These are phyloP conservation scores for Escarpia spicata DNA, from an alignment of 2,888 invertebrate genomes.

Conservation along the genomic window DNA sequence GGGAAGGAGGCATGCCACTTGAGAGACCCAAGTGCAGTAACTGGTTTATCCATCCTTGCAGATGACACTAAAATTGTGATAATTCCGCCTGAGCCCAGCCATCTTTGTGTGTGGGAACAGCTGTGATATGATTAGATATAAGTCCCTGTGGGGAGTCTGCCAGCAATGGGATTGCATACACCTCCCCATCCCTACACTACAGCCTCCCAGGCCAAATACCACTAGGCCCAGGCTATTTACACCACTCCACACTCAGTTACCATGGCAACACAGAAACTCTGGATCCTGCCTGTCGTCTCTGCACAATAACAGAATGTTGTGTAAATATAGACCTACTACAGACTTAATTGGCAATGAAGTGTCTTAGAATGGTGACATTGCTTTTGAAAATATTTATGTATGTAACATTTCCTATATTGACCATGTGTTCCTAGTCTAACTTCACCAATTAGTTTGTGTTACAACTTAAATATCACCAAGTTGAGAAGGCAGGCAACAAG, in stretches of 20 bases:
- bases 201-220: background rate
- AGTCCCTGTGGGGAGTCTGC: background rate
- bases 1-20: background rate
- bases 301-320: background rate
- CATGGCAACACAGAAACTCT: constrained; percentile 6
- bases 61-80: constrained; percentile 3
- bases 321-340: background rate
- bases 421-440: background rate
- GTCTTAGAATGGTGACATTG: background rate
- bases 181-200: background rate
- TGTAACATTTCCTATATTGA: background rate
- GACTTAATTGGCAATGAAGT: background rate
- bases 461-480: background rate
- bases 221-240: background rate
- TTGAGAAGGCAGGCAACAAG: background rate
- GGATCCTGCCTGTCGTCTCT: background rate
- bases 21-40: background rate
- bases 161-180: background rate
- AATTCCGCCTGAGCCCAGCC: background rate
- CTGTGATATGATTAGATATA: constrained; percentile 10
- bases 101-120: background rate
- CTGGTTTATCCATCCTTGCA: background rate
- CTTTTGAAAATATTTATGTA: background rate
- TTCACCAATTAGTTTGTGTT: background rate
- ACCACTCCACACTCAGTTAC: background rate